phyloP scores from a whole-genome alignment of 2,113 vertebrate species.

The Phrynocephalus versicolor region DNA sequence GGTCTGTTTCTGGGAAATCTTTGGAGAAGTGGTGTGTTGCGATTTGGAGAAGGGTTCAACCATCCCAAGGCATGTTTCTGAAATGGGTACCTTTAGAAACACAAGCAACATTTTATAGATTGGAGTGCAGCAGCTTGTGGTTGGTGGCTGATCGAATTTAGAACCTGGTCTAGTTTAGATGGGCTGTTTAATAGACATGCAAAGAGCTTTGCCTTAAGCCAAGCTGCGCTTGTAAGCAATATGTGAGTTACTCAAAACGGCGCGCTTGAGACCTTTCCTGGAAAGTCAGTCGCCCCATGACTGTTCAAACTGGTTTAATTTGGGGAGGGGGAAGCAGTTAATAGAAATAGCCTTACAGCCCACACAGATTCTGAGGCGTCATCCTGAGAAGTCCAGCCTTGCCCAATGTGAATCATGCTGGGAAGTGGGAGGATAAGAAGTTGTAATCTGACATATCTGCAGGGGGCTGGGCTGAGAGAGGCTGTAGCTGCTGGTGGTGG shows the following conservation, averaged over 20 bases:
- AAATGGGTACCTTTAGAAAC: background rate
- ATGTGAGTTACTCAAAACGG: background rate
- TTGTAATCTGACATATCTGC: background rate
- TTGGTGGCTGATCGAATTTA: background rate
- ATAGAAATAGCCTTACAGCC: background rate
- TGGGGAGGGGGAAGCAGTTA: background rate
- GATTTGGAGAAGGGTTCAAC: background rate
- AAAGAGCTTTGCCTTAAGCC: background rate
- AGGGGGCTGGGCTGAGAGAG: background rate
- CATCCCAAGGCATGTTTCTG: background rate
- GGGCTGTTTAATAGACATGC: background rate
- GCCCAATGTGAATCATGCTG: background rate
- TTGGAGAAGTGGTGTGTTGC: constrained; percentile 1
- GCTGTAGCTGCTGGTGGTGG: too few relatives aligned
- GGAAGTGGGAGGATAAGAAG: background rate
- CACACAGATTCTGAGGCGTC: background rate
- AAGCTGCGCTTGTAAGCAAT: background rate
- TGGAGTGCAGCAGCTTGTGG: background rate
- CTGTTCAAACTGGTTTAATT: background rate
- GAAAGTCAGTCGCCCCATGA: background rate
- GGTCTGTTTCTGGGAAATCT: background rate
- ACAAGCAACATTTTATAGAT: background rate
- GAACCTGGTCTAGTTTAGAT: background rate
- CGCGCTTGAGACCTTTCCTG: background rate
- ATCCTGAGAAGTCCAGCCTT: background rate